Evolutionary conservation across 2,113 vertebrate genomes (phyloP).

Genomic region (Ceyx melanurus): DNA sequence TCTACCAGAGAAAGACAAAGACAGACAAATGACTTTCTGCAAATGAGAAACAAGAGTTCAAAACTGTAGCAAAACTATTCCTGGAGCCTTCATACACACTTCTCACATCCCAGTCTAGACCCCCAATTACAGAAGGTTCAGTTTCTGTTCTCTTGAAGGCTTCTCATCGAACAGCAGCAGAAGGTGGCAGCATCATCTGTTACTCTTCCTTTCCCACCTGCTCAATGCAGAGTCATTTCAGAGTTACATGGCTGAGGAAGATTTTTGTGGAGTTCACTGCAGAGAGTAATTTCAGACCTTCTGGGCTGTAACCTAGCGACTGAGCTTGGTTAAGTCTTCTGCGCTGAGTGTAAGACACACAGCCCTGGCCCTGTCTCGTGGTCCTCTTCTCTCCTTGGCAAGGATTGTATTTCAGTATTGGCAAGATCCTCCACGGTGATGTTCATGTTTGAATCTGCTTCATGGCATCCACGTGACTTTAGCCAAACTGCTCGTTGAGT

Average conservation of each 20-base stretch:
- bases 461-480: background rate
- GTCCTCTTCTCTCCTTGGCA: background rate
- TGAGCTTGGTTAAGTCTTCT: background rate
- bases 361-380: background rate
- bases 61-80: background rate
- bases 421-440: background rate
- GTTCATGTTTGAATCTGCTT: background rate
- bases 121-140: background rate
- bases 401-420: background rate
- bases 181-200: background rate
- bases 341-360: rapidly evolving
- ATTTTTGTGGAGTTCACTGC: background rate
- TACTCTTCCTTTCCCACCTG: background rate
- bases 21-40: background rate
- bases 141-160: background rate
- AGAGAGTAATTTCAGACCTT: background rate
- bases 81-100: background rate
- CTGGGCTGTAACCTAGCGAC: background rate
- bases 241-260: background rate
- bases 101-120: background rate
- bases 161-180: background rate
- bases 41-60: background rate
- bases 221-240: background rate
- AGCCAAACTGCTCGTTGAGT: background rate
- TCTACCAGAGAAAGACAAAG: background rate